These are phyloP conservation scores for Perodicticus potto DNA, from an alignment of 2,797 vertebrate genomes.

Conservation along the genomic window DNA sequence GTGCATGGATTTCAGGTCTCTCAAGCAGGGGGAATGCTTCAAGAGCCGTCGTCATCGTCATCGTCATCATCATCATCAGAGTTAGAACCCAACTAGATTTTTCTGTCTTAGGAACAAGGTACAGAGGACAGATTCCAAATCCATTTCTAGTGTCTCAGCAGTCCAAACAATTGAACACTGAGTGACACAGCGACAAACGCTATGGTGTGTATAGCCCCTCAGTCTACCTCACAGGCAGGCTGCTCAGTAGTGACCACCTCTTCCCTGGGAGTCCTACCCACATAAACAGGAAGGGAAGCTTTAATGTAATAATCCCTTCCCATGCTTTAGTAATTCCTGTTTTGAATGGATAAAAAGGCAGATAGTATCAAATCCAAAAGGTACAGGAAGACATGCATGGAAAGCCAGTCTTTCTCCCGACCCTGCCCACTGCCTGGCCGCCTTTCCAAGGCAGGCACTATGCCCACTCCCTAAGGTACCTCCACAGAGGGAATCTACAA, in stretches of 20 bases:
- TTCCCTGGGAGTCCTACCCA: background rate
- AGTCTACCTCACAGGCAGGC: background rate
- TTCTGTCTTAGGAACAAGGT: background rate
- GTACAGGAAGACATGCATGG: fast-evolving
- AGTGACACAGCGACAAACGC: fast-evolving
- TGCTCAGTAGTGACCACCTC: background rate
- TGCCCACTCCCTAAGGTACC: background rate
- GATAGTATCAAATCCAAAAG: background rate
- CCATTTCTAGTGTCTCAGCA: background rate
- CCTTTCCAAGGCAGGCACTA: background rate
- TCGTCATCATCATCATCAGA: background rate
- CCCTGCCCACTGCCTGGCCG: background rate
- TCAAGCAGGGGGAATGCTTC: background rate
- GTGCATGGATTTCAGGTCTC: background rate
- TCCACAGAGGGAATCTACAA: background rate
- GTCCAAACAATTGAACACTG: fast-evolving
- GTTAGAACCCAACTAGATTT: background rate
- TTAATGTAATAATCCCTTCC: background rate
- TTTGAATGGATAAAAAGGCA: background rate
- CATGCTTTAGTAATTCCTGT: background rate
- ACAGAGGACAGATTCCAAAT: background rate
- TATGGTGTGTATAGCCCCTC: fast-evolving
- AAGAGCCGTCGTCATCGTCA: fast-evolving
- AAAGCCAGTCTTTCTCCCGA: background rate
- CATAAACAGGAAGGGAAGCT: background rate